Evolutionary conservation across 2,797 vertebrate genomes (phyloP), one percentile per base, ranked within the genome.

Genomic region (Aratinga solstitialis): DNA sequence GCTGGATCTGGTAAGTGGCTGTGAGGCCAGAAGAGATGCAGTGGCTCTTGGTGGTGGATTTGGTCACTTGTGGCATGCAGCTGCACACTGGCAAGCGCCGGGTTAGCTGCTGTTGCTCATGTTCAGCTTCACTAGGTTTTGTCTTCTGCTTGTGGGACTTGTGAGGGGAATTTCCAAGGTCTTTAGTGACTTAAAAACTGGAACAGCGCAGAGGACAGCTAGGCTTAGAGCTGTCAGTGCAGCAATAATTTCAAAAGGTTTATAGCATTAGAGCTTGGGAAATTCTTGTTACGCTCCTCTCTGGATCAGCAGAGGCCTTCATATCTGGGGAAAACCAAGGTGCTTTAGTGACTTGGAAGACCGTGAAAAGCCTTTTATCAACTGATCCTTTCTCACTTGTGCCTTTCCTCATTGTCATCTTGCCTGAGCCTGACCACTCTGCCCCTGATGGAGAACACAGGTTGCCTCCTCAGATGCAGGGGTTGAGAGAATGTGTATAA

Each of bases 121-220:
- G 1, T 74, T 59, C 83, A 45, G 24, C 26, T 84, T 75, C 29
- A 45, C 20, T 63, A 38, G 19, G 10, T 63, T 85, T 71, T 71
- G 51, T 8, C 40, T 84, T 86, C 68, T 75, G 38, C 15, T 38
- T 84, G 53, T 59, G 27, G 11, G 9, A 38, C 36, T 51, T 79
- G 32, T 13, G 13, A 27, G 4, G 9, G 10, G 34, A 32, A 43
- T 91, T 92, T 86, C 17, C 2, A 5, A 87, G 20, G 36, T 84
- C 43, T 89, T 92, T 47, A 69, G 40, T 72, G 16, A 73, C 27
- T 82, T 79, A 38, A 79, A 86, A 91, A 89, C 43, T 13, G 63
- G 76, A 69, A n/a, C 6, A 40, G 12, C n/a, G 10, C 17, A 81
- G 38, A 79, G 27, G 48, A 56, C 36, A 58, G 43, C 34, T 63